These are phyloP conservation scores for Branchipolynoe longqiensis DNA, from an alignment of 2,888 invertebrate species.

Conservation along the genomic window DNA sequence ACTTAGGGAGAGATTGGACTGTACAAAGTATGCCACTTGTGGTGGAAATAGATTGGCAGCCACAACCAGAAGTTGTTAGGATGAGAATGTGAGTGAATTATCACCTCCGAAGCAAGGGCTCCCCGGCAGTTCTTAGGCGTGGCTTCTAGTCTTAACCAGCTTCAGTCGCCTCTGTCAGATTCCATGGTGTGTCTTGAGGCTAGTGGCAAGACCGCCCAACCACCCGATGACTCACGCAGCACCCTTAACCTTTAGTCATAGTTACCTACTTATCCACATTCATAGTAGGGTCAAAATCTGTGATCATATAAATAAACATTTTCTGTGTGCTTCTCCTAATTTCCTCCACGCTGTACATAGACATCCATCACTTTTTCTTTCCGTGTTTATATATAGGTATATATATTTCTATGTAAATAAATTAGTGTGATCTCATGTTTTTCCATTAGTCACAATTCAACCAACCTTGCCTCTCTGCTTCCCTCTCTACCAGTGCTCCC, in stretches of 20 bases:
- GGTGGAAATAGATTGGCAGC: too few relatives aligned
- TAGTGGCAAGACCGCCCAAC: background rate
- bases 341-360: slow-evolving; percentile 38
- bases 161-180: background rate
- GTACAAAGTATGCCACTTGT: too few relatives aligned
- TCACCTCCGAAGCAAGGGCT: slow-evolving; percentile 44
- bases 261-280: too few relatives aligned
- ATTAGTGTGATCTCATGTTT: background rate
- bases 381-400: background rate
- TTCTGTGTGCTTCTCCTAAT: slow-evolving; percentile 35
- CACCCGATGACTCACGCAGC: too few relatives aligned
- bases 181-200: too few relatives aligned
- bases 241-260: too few relatives aligned
- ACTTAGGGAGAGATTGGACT: too few relatives aligned
- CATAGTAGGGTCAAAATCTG: too few relatives aligned
- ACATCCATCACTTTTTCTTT: background rate
- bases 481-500: background rate
- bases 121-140: slow-evolving; percentile 21
- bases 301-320: too few relatives aligned
- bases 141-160: slow-evolving; percentile 33
- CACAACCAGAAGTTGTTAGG: slow-evolving; percentile 7
- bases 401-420: background rate
- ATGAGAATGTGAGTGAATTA: slow-evolving; percentile 24
- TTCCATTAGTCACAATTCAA: background rate
- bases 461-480: background rate